Conservation (phyloP, 2,888 invertebrate species). For the Aromia moschata region DNA sequence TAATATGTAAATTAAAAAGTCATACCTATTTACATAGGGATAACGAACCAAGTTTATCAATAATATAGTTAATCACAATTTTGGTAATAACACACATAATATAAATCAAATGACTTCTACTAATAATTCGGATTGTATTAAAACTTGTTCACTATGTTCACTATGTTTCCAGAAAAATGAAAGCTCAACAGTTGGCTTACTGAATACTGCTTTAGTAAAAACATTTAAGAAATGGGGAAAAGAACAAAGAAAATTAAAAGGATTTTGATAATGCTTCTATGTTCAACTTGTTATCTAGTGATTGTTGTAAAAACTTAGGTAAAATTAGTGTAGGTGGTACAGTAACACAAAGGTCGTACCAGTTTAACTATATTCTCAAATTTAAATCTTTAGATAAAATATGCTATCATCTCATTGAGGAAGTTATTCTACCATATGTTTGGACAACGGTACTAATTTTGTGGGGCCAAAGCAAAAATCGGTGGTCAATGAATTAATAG, state of each 20-base stretch:
- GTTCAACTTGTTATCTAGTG: background rate
- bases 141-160: background rate
- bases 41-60: background rate
- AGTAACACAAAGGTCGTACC: background rate
- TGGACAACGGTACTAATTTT: too few relatives aligned
- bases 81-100: background rate
- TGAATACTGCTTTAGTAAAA: background rate
- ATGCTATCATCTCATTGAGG: too few relatives aligned
- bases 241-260: background rate
- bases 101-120: background rate
- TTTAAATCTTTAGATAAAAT: background rate
- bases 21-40: background rate
- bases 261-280: background rate
- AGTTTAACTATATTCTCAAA: background rate
- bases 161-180: background rate
- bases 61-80: background rate
- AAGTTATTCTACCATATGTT: too few relatives aligned
- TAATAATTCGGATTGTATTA: background rate
- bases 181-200: background rate
- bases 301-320: background rate
- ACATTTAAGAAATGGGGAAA: background rate
- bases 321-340: background rate
- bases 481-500: too few relatives aligned
- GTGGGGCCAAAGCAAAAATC: too few relatives aligned
- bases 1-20: slow-evolving; percentile 1